Evolutionary conservation across 64 coral and sea anemone genomes (phyloP), one percentile per base, ranked within the genome.

Genomic region (Catalaphyllia jardinei): DNA sequence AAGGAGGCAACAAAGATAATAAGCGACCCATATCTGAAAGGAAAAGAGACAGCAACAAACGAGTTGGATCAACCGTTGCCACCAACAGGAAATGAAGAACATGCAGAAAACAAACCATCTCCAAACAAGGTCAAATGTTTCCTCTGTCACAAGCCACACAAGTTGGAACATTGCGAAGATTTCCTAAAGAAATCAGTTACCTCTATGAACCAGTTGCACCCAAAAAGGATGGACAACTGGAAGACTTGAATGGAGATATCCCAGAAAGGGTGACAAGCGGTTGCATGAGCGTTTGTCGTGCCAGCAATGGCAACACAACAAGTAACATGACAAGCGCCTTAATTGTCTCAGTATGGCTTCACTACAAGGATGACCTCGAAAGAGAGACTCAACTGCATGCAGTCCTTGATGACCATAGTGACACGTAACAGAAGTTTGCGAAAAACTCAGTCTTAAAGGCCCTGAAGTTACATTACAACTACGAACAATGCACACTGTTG

Each of bases 101-200:
- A 18, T 67, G 18, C 31, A 22, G 54, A n/a, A 18, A 20, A 87
- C 74, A 51, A 24, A 87, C 5, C 60, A 4, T 69, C 59, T 14
- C 15, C 78, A 8, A 22, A 61, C 13, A 39, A 12, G 10, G 16
- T 3, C 30, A 59, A 25, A 2, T 92, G 90, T 39, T 22, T 38
- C 10, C n/a, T 84, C 7, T 91, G 89, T 73, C 42, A 86, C 19
- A 52, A 75, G 39, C 2, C 29, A 22, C 79, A 91, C 55, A 31
- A 60, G 4, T 72, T 91, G 1, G 79, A 75, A 19, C 24, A 60
- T 7, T 91, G 89, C 57, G 65, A 91, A 27, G 42, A 30, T 2
- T 91, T 91, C 80, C 22, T 91, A 30, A n/a, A 14, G 22, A 91
- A 82, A 33, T 8, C 78, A 12, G 17, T 27, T 63, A 94, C 65